A percentile compares a stretch with the other conserved stretches of the same genome.
Evolutionary conservation across 2,888 invertebrate species (phyloP).

Genomic region (Cynaeus angustus): DNA sequence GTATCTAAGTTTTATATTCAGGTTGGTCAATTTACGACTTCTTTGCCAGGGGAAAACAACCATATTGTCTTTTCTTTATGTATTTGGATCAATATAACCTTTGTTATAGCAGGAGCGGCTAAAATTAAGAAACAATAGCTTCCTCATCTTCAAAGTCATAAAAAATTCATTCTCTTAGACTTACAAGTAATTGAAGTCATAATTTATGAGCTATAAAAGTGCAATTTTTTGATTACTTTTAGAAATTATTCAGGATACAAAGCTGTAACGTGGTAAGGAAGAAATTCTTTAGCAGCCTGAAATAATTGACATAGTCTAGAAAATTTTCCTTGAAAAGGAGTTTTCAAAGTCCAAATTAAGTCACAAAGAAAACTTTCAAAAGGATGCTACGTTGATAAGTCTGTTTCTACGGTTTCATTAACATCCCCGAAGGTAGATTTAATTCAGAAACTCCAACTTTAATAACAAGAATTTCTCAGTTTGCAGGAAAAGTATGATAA

Average conservation of each 20-base stretch:
- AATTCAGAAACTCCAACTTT: neutral
- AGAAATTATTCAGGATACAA: too few species aligned
- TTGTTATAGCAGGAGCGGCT: neutral
- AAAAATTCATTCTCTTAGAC: neutral
- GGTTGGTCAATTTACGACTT: conserved; percentile 26
- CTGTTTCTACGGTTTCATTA: neutral
- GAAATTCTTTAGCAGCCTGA: conserved; percentile 1
- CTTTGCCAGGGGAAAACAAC: neutral
- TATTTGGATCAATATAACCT: conserved; percentile 6
- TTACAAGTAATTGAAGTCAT: neutral
- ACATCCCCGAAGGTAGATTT: neutral
- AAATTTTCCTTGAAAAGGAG: neutral
- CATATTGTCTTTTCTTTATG: conserved; percentile 27
- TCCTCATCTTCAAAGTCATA: neutral
- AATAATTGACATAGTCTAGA: neutral
- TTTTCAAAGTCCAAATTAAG: neutral
- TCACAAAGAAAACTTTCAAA: conserved; percentile 3
- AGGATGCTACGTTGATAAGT: neutral
- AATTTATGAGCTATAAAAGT: too few species aligned
- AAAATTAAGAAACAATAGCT: neutral
- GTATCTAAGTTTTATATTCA: conserved; percentile 21
- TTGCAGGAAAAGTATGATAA: too few species aligned
- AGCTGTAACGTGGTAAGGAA: neutral
- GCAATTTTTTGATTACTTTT: too few species aligned
- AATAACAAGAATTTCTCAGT: neutral